Percentiles rank a stretch among this genome's conserved stretches.
These are phyloP conservation scores for Epizoanthus ramosus DNA, from an alignment of 92 coral and sea anemone species.

Conservation along the genomic window DNA sequence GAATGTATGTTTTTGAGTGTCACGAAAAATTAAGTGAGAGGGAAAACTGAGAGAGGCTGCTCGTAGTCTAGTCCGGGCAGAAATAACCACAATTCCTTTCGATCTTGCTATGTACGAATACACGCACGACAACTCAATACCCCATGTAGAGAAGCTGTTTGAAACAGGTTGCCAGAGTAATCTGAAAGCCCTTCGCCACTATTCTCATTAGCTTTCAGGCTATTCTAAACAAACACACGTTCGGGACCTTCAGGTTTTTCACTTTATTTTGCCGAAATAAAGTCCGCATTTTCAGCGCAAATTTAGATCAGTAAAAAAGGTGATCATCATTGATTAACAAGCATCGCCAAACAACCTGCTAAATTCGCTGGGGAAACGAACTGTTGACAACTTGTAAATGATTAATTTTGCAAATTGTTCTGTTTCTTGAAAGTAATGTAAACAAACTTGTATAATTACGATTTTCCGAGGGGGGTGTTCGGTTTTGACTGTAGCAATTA, in stretches of 20 bases:
- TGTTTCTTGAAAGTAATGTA: not conserved
- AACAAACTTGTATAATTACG: too few species aligned
- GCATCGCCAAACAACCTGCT: not conserved
- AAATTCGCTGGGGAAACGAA: conserved; percentile 20
- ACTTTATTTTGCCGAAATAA: not conserved
- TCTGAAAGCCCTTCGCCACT: not conserved
- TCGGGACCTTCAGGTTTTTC: conserved; percentile 16
- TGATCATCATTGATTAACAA: not conserved
- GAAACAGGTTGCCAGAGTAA: conserved; percentile 11
- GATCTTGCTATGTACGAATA: too few species aligned
- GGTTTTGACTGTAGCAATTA: not conserved
- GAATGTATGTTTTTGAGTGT: too few species aligned
- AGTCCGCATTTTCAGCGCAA: not conserved
- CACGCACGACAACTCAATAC: too few species aligned
- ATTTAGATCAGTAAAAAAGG: conserved; percentile 6
- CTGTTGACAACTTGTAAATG: conserved; percentile 27
- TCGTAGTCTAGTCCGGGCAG: too few species aligned
- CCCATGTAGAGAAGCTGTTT: too few species aligned
- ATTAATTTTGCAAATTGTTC: not conserved
- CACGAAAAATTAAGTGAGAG: too few species aligned
- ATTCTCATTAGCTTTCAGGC: conserved; percentile 15
- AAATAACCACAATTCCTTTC: too few species aligned
- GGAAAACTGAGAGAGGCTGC: too few species aligned
- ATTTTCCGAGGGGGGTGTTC: not conserved
- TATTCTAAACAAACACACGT: not conserved